Evolutionary conservation across 1,140 invertebrate species (phyloP).

Genomic region (Nymphalis io): DNA sequence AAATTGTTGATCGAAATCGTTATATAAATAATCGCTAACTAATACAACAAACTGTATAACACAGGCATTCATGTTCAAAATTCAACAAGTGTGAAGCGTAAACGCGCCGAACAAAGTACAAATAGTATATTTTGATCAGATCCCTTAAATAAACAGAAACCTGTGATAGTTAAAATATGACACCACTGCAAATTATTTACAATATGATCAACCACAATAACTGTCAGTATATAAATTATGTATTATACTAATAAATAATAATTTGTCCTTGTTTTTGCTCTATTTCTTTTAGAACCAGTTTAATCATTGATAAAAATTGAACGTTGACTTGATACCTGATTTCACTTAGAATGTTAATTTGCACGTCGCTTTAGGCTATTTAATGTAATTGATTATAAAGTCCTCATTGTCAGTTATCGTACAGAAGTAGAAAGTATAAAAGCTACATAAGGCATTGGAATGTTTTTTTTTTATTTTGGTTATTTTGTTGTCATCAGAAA

Average conservation of each 20-base stretch:
- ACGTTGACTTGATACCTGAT: conserved; percentile 1
- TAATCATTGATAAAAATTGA: not conserved
- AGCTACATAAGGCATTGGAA: not conserved
- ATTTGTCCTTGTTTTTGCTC: not conserved
- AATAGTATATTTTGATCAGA: too few relatives aligned
- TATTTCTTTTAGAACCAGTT: not conserved
- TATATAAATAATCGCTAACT: too few relatives aligned
- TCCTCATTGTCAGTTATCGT: conserved; percentile 1
- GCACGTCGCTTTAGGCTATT: not conserved
- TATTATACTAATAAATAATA: not conserved
- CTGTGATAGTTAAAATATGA: not conserved
- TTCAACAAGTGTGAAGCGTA: too few relatives aligned
- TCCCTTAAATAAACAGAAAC: too few relatives aligned
- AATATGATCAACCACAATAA: not conserved
- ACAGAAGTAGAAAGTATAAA: not conserved
- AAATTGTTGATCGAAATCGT: too few relatives aligned
- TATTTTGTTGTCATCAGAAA: too few relatives aligned
- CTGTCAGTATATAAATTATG: not conserved
- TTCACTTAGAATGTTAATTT: not conserved
- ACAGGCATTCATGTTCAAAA: too few relatives aligned
- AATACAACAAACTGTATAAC: too few relatives aligned
- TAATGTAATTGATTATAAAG: not conserved
- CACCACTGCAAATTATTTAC: not conserved
- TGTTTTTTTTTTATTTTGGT: not conserved
- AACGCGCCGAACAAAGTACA: too few relatives aligned